Evolutionary conservation across 1,140 invertebrate genomes (phyloP), one percentile per base, ranked within the genome.

Genomic region (Trypoxylus dichotomus): DNA sequence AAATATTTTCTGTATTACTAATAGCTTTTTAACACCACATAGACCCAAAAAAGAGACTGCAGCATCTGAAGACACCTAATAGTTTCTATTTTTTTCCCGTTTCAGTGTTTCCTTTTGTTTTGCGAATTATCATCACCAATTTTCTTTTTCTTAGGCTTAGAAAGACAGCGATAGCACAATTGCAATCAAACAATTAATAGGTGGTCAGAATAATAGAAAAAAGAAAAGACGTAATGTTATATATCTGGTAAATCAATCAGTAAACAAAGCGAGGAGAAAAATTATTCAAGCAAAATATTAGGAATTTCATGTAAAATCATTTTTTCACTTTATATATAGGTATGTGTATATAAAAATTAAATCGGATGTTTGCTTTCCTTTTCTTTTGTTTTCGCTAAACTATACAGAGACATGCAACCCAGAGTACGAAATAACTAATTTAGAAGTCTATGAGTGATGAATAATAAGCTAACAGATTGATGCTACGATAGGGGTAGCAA

Each of bases 381-480:
- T 24, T 68, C 24, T 11, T 68, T 29, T 68, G 76, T 75, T 78
- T 78, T 76, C 37, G 63, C 77, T 79, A 80, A 79, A 77, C 80
- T 74, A 68, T 74, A 37, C 77, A 81, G 60, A 79, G 76, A 76
- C 76, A 82, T 80, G 79, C 78, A 76, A 77, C 73, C 76, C 77
- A 73, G 71, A 80, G 75, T 77, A 78, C 74, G 76, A 76, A 76
- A 58, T 77, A 79, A 81, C 76, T 75, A 78, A 81, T 78, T 79
- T 79, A 75, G 76, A 80, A 78, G 77, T 75, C 71, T 81, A 76
- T 78, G 79, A 76, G 80, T 79, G 78, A 79, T 78, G 80, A 78
- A 78, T 80, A 81, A 81, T 79, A 82, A 80, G 80, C 81, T 79
- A 77, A 76, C 79, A 79, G 63, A 76, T 76, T 37, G 5, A 79